Conservation (phyloP, 2,888 invertebrate genomes). For the Hirtodrosophila alboralis region DNA sequence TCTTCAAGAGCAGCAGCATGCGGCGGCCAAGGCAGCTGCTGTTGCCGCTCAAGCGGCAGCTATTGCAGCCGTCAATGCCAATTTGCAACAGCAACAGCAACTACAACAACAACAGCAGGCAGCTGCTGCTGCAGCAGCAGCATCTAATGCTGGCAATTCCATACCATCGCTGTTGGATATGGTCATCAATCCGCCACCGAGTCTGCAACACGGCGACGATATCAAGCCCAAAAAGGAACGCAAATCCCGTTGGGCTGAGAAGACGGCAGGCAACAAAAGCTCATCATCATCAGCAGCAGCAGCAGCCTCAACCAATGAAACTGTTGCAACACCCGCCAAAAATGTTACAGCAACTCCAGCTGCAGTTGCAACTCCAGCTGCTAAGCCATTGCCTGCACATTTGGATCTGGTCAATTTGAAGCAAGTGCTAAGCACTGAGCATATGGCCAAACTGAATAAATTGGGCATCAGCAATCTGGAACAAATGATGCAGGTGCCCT, state of each 20-base stretch:
- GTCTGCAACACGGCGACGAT: conserved; percentile 22
- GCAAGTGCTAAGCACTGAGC: conserved; percentile 86
- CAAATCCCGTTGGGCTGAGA: conserved; percentile 83
- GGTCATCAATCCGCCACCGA: conserved; percentile 81
- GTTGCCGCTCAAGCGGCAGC: conserved; percentile 40
- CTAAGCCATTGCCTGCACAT: conserved; percentile 81
- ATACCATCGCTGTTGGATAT: conserved; percentile 83
- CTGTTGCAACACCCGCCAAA: conserved; percentile 3
- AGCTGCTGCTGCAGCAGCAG: neutral
- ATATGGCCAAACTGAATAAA: conserved; percentile 86
- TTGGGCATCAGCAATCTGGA: conserved; percentile 87
- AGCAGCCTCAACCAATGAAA: neutral
- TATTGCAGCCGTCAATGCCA: conserved; percentile 30
- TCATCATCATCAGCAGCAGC: neutral
- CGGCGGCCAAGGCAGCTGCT: conserved; percentile 35
- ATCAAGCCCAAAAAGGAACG: conserved; percentile 77
- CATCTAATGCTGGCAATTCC: neutral
- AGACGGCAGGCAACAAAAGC: conserved; percentile 19
- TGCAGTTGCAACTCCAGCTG: conserved; percentile 1
- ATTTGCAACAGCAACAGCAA: conserved; percentile 12
- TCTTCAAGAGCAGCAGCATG: conserved; percentile 46
- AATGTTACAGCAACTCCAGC: neutral
- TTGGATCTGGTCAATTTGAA: conserved; percentile 86
- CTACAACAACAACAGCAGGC: too few relatives aligned
- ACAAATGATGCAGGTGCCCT: conserved; percentile 87